A percentile compares a stretch with the other conserved stretches of the same genome.
phyloP scores from a whole-genome alignment of 2,113 vertebrate genomes.

The Apteryx mantelli region DNA sequence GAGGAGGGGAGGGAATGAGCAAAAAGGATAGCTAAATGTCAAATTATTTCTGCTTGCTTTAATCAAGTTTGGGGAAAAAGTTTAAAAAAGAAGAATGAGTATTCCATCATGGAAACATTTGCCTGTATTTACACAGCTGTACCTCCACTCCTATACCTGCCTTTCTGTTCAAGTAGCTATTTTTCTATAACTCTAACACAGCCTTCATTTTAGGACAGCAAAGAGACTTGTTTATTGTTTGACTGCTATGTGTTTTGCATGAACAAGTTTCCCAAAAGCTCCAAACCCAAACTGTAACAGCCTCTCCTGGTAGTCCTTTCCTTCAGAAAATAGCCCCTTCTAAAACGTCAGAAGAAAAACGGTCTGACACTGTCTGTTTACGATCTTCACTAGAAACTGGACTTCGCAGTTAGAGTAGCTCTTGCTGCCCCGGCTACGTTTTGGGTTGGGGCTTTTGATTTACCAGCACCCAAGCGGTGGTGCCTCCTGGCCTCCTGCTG shows the following conservation, averaged over 20 bases:
- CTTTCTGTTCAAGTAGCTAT: background rate
- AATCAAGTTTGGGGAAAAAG: background rate
- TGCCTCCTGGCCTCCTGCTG: background rate
- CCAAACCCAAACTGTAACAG: background rate
- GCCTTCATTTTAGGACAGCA: background rate
- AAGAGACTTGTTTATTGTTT: background rate
- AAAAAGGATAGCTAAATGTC: accelerated
- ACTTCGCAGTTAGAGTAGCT: accelerated
- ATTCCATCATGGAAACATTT: background rate
- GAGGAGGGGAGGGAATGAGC: background rate
- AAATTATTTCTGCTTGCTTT: background rate
- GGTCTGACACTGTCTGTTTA: background rate
- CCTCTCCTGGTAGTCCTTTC: background rate
- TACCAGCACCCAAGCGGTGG: background rate
- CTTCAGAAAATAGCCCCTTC: background rate
- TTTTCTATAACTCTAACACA: background rate
- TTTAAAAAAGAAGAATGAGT: background rate
- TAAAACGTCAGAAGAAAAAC: background rate
- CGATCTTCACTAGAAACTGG: background rate
- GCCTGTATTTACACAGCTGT: background rate
- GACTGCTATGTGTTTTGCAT: background rate
- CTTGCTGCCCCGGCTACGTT: background rate
- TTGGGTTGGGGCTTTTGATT: accelerated
- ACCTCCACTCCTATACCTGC: background rate
- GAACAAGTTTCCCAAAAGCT: background rate